Conservation (phyloP, 2,888 invertebrate genomes). For the Oscheius sp. region DNA sequence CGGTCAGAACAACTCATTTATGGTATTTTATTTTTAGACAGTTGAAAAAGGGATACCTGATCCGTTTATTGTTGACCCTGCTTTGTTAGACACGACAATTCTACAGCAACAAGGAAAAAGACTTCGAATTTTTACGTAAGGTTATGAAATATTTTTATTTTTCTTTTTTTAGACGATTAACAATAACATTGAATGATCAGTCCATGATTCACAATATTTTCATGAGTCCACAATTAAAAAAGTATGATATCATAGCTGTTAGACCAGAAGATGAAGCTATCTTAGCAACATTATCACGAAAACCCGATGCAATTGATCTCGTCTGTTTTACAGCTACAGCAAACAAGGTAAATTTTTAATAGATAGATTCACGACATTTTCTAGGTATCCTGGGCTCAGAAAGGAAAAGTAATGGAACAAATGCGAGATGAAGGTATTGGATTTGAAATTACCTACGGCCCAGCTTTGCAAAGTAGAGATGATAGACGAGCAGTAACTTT, state of each 20-base stretch:
- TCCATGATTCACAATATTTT: conserved; percentile 52
- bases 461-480: conserved; percentile 40
- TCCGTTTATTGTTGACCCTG: conserved; percentile 68
- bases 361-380: conserved; percentile 7
- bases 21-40: conserved; percentile 5
- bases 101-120: conserved; percentile 61
- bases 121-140: conserved; percentile 71
- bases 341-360: conserved; percentile 40
- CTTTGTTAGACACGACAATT: conserved; percentile 55
- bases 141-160: background rate
- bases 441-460: conserved; percentile 51
- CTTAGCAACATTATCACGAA: conserved; percentile 67
- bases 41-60: conserved; percentile 59
- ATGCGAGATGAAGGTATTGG: conserved; percentile 53
- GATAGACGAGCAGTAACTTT: conserved; percentile 49
- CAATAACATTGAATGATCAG: conserved; percentile 52
- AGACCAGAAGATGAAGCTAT: conserved; percentile 65
- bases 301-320: conserved; percentile 70
- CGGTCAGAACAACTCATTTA: background rate
- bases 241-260: conserved; percentile 70
- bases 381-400: conserved; percentile 46
- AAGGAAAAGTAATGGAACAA: conserved; percentile 50
- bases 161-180: conserved; percentile 44
- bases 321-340: conserved; percentile 58
- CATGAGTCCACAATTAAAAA: conserved; percentile 36